These are phyloP conservation scores for Emys orbicularis DNA, from an alignment of 2,797 vertebrate genomes.

Conservation along the genomic window DNA sequence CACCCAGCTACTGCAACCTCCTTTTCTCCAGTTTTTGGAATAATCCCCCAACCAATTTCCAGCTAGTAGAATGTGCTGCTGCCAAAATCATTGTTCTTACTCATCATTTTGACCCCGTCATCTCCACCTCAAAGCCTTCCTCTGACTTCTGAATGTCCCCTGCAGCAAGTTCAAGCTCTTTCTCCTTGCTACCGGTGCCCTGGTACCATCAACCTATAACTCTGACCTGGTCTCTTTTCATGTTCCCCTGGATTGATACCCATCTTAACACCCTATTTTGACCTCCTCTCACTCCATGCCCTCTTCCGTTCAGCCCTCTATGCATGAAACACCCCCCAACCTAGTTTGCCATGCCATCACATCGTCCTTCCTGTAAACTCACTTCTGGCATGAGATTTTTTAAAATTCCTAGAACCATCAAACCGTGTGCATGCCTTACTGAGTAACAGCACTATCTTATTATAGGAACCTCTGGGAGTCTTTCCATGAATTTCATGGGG, in stretches of 20 bases:
- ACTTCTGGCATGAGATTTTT: neutral
- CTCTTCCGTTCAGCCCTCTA: neutral
- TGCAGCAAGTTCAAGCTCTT: neutral
- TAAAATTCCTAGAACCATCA: neutral
- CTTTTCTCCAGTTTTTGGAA: neutral
- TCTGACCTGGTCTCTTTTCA: neutral
- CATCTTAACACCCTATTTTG: neutral
- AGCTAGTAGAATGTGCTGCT: neutral
- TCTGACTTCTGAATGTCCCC: neutral
- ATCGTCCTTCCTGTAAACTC: neutral
- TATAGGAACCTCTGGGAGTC: neutral
- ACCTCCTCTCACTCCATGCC: neutral
- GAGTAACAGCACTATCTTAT: neutral
- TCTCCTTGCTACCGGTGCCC: neutral
- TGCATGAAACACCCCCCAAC: neutral
- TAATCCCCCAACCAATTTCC: neutral
- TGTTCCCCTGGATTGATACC: neutral
- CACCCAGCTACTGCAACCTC: neutral
- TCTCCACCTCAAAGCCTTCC: neutral
- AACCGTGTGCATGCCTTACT: neutral
- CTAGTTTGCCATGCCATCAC: neutral
- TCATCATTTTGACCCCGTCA: neutral
- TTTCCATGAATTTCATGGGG: neutral
- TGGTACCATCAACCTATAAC: neutral
- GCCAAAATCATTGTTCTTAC: neutral